A percentile compares a stretch with the other conserved stretches of the same genome.
These are phyloP conservation scores for Punctoribates punctum DNA, from an alignment of 2,888 invertebrate genomes.

Conservation along the genomic window DNA sequence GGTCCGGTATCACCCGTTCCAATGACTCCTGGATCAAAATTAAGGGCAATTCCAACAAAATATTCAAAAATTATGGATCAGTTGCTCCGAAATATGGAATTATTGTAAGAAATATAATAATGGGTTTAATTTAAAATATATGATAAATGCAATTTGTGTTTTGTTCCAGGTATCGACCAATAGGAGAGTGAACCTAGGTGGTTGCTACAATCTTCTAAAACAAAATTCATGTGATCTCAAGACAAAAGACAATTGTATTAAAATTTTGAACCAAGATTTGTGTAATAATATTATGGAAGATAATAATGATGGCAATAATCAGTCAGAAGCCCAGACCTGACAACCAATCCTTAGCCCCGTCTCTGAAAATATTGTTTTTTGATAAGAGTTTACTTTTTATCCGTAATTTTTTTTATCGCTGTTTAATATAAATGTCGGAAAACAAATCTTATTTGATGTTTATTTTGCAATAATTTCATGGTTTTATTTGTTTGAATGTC, in stretches of 20 bases:
- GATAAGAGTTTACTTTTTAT: too few relatives aligned
- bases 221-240: constrained; percentile 11
- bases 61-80: background rate
- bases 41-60: background rate
- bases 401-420: too few relatives aligned
- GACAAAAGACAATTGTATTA: background rate
- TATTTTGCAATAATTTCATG: too few relatives aligned
- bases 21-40: constrained; percentile 10
- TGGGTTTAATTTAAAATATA: background rate
- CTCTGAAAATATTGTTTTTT: too few relatives aligned
- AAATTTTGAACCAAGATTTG: background rate
- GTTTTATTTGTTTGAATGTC: too few relatives aligned
- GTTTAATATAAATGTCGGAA: too few relatives aligned
- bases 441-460: too few relatives aligned
- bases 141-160: background rate
- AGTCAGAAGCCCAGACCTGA: background rate
- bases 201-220: background rate
- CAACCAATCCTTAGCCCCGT: background rate
- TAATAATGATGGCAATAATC: constrained; percentile 5
- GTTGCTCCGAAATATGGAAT: background rate
- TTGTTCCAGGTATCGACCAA: background rate
- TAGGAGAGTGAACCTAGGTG: background rate
- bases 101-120: background rate
- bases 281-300: background rate
- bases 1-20: background rate